Evolutionary conservation across 2,113 vertebrate genomes (phyloP).

Genomic region (Mastomys coucha): DNA sequence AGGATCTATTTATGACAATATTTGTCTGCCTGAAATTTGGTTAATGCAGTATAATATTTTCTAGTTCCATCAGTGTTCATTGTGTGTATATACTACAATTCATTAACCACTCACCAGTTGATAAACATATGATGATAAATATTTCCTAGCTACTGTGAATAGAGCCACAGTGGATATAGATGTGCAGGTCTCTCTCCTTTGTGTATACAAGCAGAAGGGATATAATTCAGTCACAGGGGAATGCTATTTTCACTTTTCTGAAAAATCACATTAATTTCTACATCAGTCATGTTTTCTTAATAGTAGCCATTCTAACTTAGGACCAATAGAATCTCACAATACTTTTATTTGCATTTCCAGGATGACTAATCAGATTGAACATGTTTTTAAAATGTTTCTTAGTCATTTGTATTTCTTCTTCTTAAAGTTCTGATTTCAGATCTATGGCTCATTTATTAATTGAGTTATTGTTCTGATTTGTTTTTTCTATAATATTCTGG

Average conservation of each 20-base stretch:
- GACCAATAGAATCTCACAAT: not conserved
- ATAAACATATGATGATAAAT: not conserved
- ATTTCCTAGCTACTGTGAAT: not conserved
- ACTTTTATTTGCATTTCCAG: not conserved
- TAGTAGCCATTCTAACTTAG: not conserved
- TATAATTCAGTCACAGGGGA: not conserved
- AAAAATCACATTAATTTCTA: not conserved
- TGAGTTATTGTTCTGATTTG: not conserved
- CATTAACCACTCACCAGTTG: not conserved
- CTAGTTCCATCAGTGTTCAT: not conserved
- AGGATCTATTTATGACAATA: not conserved
- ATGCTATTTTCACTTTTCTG: not conserved
- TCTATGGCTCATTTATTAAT: not conserved
- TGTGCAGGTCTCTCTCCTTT: not conserved
- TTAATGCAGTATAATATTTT: not conserved
- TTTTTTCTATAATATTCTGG: not conserved
- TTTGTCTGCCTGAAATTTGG: not conserved
- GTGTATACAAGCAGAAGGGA: not conserved
- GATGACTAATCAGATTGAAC: not conserved
- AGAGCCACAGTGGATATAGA: too few relatives aligned
- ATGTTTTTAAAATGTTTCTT: not conserved
- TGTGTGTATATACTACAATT: not conserved
- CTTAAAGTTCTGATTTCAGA: not conserved
- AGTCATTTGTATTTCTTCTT: not conserved
- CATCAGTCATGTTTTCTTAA: not conserved